A percentile compares a stretch with the other conserved stretches of the same genome.
phyloP scores from a whole-genome alignment of 2,888 invertebrate species.

The Prosapia bicincta region DNA sequence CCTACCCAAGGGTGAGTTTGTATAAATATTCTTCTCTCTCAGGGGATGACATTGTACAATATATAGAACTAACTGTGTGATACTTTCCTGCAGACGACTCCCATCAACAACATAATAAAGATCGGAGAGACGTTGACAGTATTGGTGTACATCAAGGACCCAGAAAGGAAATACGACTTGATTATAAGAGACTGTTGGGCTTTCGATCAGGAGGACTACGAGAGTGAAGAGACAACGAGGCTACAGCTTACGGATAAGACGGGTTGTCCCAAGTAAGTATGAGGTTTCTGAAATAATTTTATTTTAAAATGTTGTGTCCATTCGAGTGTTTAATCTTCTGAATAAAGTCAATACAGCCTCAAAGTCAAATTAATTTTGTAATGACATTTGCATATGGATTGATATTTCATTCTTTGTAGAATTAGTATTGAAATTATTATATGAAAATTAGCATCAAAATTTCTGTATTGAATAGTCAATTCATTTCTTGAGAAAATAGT shows the following conservation, averaged over 20 bases:
- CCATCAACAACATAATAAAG: constrained; percentile 59
- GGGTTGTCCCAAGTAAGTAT: constrained; percentile 61
- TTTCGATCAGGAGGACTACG: constrained; percentile 61
- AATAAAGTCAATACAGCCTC: too few relatives aligned
- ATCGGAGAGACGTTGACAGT: constrained; percentile 68
- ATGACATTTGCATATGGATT: too few relatives aligned
- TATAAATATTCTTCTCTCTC: too few relatives aligned
- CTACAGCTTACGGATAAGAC: constrained; percentile 63
- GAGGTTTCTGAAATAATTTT: too few relatives aligned
- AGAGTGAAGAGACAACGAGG: constrained; percentile 54
- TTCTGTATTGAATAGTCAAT: too few relatives aligned
- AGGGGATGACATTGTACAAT: background rate
- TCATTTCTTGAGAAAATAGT: too few relatives aligned
- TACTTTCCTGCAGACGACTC: constrained; percentile 51
- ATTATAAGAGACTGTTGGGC: constrained; percentile 72
- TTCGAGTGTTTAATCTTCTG: too few relatives aligned
- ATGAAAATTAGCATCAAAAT: too few relatives aligned
- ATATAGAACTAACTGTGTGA: background rate
- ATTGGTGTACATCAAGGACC: constrained; percentile 64
- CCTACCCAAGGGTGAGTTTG: constrained; percentile 60
- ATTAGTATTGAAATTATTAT: too few relatives aligned
- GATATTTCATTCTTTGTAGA: too few relatives aligned
- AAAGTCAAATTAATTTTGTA: too few relatives aligned
- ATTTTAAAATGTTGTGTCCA: too few relatives aligned
- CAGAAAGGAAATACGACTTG: constrained; percentile 59